A percentile compares a stretch with the other conserved stretches of the same genome.
Evolutionary conservation across 2,797 vertebrate genomes (phyloP).

Genomic region (Pogonophryne albipinna): DNA sequence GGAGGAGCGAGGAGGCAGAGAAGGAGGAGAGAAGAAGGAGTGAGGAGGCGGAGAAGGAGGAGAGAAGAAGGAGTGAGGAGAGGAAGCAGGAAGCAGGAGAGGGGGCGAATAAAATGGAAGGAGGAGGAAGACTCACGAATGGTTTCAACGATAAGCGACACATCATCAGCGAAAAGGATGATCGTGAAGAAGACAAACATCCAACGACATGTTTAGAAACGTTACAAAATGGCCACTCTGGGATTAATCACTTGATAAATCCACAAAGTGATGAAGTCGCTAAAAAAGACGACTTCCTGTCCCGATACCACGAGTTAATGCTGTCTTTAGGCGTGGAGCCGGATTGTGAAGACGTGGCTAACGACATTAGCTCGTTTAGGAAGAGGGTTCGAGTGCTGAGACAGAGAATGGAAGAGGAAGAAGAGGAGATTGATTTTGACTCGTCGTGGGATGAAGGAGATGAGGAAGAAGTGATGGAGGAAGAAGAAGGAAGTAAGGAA

Average conservation of each 20-base stretch:
- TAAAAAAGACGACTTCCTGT: constrained; percentile 85
- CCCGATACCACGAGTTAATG: constrained; percentile 90
- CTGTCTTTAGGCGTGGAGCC: constrained; percentile 85
- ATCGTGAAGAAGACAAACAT: constrained; percentile 41
- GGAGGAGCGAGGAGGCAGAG: constrained; percentile 59
- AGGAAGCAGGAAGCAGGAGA: constrained; percentile 41
- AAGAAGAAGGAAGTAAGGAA: constrained; percentile 34
- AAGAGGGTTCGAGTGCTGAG: constrained; percentile 70
- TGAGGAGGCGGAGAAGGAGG: constrained; percentile 37
- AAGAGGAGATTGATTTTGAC: constrained; percentile 70
- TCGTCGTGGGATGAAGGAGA: constrained; percentile 29
- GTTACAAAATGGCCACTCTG: constrained; percentile 32
- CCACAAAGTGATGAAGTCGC: constrained; percentile 30
- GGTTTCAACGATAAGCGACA: constrained; percentile 61
- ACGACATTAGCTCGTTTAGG: constrained; percentile 53
- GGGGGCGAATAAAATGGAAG: constrained; percentile 10
- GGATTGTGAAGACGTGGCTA: constrained; percentile 64
- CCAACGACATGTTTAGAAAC: background rate
- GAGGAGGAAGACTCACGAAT: constrained; percentile 54
- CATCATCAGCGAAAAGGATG: constrained; percentile 58
- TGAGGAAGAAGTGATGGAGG: constrained; percentile 64
- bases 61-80: constrained; percentile 33
- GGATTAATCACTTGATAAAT: background rate
- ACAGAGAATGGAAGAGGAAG: constrained; percentile 70
- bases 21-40: constrained; percentile 13